phyloP scores from a whole-genome alignment of 2,888 invertebrate species.

The Ornithoptera alexandrae region DNA sequence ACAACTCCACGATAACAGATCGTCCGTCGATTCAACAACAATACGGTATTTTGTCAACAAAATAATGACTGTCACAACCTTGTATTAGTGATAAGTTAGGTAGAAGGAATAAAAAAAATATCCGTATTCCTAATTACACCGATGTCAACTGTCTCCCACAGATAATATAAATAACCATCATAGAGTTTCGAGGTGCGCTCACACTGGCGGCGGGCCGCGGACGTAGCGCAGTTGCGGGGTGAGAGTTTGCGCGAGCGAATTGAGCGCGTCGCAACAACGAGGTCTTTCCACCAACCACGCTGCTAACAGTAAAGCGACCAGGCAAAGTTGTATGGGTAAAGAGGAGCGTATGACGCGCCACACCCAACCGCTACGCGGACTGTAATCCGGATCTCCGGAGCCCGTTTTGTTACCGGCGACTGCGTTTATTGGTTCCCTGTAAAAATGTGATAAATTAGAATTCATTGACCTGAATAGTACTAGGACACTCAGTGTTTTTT shows the following conservation, averaged over 20 bases:
- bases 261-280: conserved; percentile 88
- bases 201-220: conserved; percentile 89
- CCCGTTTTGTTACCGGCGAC: conserved; percentile 73
- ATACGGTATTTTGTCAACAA: conserved; percentile 26
- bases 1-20: conserved; percentile 7
- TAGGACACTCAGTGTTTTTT: too few species aligned
- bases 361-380: conserved; percentile 81
- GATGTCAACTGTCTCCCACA: conserved; percentile 21
- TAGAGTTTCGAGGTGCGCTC: conserved; percentile 31
- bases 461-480: too few species aligned
- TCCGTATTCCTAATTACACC: conserved; percentile 1
- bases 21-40: not conserved
- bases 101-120: not conserved
- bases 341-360: conserved; percentile 88
- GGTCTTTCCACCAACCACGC: conserved; percentile 88
- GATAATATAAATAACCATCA: conserved; percentile 8
- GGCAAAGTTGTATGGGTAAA: conserved; percentile 87
- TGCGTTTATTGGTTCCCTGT: conserved; percentile 48
- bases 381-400: conserved; percentile 79
- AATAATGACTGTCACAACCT: conserved; percentile 26
- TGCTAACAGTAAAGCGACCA: conserved; percentile 86
- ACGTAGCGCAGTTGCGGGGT: conserved; percentile 90
- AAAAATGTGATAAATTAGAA: conserved; percentile 15
- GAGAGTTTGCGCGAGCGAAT: conserved; percentile 86
- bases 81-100: conserved; percentile 10